A percentile compares a stretch with the other conserved stretches of the same genome.
Conservation (phyloP, 2,888 invertebrate species). For the Protula sp. region DNA sequence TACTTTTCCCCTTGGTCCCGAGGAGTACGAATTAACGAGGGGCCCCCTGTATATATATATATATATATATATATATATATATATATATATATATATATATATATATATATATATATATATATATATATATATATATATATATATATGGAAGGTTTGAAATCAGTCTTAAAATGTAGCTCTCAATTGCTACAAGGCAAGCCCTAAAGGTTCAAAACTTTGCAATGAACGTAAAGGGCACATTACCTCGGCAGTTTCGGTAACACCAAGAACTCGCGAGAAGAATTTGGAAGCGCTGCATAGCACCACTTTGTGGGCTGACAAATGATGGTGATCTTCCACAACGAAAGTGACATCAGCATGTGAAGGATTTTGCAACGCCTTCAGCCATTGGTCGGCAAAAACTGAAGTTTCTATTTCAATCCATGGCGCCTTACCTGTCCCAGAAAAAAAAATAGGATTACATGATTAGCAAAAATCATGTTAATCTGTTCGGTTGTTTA, state of each 20-base stretch:
- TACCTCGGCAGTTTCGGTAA: conserved; percentile 9
- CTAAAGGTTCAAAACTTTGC: too few species aligned
- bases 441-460: background rate
- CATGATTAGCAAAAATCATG: background rate
- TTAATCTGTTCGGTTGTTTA: background rate
- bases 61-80: too few species aligned
- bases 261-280: conserved; percentile 32
- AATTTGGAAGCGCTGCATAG: conserved; percentile 38
- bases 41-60: too few species aligned
- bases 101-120: too few species aligned
- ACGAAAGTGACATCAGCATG: conserved; percentile 40
- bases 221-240: too few species aligned
- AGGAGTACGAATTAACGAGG: too few species aligned
- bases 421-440: conserved; percentile 40
- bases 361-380: conserved; percentile 31
- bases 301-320: conserved; percentile 37
- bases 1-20: too few species aligned
- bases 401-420: conserved; percentile 38
- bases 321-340: conserved; percentile 25
- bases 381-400: conserved; percentile 39
- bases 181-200: too few species aligned
- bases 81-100: too few species aligned
- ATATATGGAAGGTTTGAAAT: too few species aligned
- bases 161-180: too few species aligned
- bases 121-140: too few species aligned